Percentiles rank a stretch among this genome's conserved stretches.
These are phyloP conservation scores for Drosophila suboccidentalis DNA, from an alignment of 2,888 invertebrate genomes.

Conservation along the genomic window DNA sequence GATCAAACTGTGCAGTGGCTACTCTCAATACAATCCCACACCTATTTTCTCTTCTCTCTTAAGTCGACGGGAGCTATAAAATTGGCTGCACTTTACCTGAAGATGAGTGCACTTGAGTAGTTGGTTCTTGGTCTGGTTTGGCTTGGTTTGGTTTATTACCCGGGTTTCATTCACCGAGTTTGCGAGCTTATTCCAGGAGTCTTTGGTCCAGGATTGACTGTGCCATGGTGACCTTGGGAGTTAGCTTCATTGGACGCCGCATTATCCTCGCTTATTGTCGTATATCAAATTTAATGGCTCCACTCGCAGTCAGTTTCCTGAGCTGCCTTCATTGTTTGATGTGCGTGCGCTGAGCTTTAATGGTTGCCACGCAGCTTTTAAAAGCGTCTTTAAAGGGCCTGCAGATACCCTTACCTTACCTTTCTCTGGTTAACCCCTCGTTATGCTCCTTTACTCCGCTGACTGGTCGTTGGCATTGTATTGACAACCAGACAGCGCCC, in stretches of 20 bases:
- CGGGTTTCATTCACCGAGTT: not conserved
- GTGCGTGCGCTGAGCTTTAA: conserved; percentile 61
- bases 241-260: conserved; percentile 39
- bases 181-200: not conserved
- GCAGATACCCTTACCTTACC: not conserved
- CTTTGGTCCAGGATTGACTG: not conserved
- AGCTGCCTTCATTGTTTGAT: conserved; percentile 50
- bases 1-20: conserved; percentile 1
- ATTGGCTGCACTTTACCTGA: conserved; percentile 44
- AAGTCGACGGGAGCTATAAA: conserved; percentile 1
- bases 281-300: conserved; percentile 77
- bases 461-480: conserved; percentile 47
- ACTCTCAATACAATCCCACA: not conserved
- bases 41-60: no score
- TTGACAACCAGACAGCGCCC: conserved; percentile 59
- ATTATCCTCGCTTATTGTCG: conserved; percentile 77
- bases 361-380: conserved; percentile 34
- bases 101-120: conserved; percentile 19
- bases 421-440: not conserved
- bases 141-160: conserved; percentile 34
- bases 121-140: conserved; percentile 14
- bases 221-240: conserved; percentile 21
- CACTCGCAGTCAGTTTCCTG: conserved; percentile 63
- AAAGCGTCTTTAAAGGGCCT: conserved; percentile 34
- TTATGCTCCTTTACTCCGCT: not conserved